Evolutionary conservation across 2,888 invertebrate genomes (phyloP), one percentile per base, ranked within the genome.

Genomic region (Epinotia bilunana): DNA sequence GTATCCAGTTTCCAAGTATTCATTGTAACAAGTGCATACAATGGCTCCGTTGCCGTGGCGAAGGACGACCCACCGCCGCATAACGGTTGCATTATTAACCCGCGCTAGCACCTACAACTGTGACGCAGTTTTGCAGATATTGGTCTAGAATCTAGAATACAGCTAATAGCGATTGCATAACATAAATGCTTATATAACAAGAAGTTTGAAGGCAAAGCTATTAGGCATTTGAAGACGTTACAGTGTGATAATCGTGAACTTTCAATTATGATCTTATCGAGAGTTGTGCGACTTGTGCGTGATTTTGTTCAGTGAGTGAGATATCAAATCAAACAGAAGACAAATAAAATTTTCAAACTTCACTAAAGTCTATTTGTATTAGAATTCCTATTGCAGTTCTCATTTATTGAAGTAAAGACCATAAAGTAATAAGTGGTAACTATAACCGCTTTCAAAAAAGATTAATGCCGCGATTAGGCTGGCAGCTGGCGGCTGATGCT

Each of bases 1-100:
- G 86, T 91, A 91, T 93, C 91, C 88, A 87, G 89, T 94, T 93
- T 89, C 92, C 85, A 87, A 90, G 88, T 89, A 89, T 85, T 87
- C 91, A 91, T 92, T 93, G 92, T 92, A 88, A 78, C 83, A 83
- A 80, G 80, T 80, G 78, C 82, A 83, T 80, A 92, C 91, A 93
- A 93, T 92, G 87, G 88, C 83, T 83, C 88, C 87, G 88, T 90
- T 88, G 87, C 90, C 89, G 91, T 90, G 87, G 88, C 90, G 92
- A 93, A 94, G 94, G 94, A 86, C 91, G 89, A 87, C 81, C 85
- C 87, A 89, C 79, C 89, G 82, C 87, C 86, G 91, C 90, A 90
- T 91, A 91, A 92, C 89, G 88, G 87, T 85, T 87, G 90, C 89
- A 90, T 89, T 89, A 85, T 84, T 80, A 82, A 81, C 84, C 80